A percentile compares a stretch with the other conserved stretches of the same genome.
Evolutionary conservation across 1,140 invertebrate genomes (phyloP).

Genomic region (Drosophila persimilis): DNA sequence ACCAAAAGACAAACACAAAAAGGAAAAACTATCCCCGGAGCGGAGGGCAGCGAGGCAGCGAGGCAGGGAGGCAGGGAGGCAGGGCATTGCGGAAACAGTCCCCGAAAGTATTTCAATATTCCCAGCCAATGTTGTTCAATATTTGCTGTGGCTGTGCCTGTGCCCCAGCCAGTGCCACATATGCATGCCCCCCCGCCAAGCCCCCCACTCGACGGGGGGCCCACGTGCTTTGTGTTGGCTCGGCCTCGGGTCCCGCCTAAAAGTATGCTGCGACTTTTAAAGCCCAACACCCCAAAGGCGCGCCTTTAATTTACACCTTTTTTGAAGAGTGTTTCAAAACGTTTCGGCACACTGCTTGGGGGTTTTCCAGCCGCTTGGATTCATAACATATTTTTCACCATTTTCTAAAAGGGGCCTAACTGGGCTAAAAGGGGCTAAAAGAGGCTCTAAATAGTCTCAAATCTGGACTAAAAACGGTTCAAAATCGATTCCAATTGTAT

Average conservation of each 20-base stretch:
- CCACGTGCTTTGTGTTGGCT: neutral
- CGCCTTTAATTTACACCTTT: neutral
- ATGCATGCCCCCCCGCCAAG: no score
- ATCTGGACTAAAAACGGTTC: no score
- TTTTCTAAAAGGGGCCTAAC: no score
- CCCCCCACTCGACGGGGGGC: neutral
- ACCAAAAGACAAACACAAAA: constrained; percentile 52
- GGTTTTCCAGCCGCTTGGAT: no score
- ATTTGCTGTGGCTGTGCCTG: constrained; percentile 46
- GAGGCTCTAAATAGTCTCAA: no score
- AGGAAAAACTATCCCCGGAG: constrained; percentile 18
- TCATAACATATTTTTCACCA: no score
- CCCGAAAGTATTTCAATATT: constrained; percentile 70
- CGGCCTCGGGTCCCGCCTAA: constrained; percentile 17
- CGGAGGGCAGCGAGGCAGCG: neutral
- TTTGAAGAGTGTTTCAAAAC: neutral
- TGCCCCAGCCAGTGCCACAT: neutral
- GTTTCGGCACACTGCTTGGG: neutral
- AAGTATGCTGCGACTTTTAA: constrained; percentile 29
- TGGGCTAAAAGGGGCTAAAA: no score
- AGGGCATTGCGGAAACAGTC: constrained; percentile 25
- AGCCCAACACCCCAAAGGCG: neutral
- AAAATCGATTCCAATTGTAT: no score
- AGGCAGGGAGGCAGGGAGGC: neutral
- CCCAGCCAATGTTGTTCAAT: constrained; percentile 68